Evolutionary conservation across 2,113 vertebrate species (phyloP), one percentile per base, ranked within the genome.

Genomic region (Cynoglossus semilaevis): DNA sequence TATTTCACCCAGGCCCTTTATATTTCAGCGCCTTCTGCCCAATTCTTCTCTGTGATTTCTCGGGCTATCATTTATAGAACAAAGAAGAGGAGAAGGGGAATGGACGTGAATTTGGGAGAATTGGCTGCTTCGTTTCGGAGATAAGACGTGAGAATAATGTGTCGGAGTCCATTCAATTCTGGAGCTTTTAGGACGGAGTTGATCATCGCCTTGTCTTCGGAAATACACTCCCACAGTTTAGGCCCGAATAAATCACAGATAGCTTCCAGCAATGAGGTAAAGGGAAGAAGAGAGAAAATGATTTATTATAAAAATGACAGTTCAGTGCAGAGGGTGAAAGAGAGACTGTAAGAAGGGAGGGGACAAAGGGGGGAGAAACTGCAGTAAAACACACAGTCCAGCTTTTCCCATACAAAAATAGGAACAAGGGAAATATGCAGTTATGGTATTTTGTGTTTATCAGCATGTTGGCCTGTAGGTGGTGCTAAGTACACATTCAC

Each of bases 1-100:
- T 83, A 69, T 74, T 70, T 53, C 73, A 82, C 81, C 81, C 81
- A 74, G 78, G 74, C 53, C 74, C 61, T 75, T 85, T 77, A 77
- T 58, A 73, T 58, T 77, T 80, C 63, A 74, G 57, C 54, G 50
- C 70, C 47, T 17, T 77, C 82, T 63, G 73, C 72, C 72, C 75
- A 81, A 79, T 86, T 81, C 6, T 79, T 59, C 71, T 66, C 48
- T 63, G 42, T 68, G 52, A 77, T 83, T 73, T 82, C 76, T 63
- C 43, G 51, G 61, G 40, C 44, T 67, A 41, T 73, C 50, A 34
- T 67, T 62, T 60, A 41, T 40, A 70, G 12, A 22, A 67, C 2
- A 15, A 35, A 15, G 35, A 16, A 4, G 12, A 43, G 4, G 8
- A 44, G 42, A 61, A 36, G 57, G n/a, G 58, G 53, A 47, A 58